Conservation (phyloP, 1,140 invertebrate species). For the Archegozetes longisetosus region DNA sequence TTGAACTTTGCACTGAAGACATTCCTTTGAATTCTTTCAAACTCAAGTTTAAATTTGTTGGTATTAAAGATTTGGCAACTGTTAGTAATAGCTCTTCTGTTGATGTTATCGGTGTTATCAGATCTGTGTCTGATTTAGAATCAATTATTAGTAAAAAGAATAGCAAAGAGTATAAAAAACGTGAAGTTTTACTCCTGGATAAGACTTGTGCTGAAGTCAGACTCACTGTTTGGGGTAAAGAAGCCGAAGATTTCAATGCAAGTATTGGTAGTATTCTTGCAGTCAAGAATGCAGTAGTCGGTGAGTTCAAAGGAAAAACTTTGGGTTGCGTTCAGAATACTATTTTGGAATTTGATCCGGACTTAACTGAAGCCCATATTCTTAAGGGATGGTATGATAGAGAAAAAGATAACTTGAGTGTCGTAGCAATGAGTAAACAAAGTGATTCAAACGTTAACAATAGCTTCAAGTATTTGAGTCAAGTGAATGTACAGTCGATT, state of each 20-base stretch:
- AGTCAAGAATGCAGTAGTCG: slow-evolving; percentile 55
- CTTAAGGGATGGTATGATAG: slow-evolving; percentile 79
- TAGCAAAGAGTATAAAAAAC: slow-evolving; percentile 68
- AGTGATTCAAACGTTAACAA: background rate
- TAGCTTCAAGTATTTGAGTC: slow-evolving; percentile 36
- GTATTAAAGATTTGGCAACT: slow-evolving; percentile 54
- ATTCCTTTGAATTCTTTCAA: slow-evolving; percentile 46
- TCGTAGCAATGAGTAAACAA: slow-evolving; percentile 37
- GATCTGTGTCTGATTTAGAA: slow-evolving; percentile 48
- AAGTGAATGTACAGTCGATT: slow-evolving; percentile 42
- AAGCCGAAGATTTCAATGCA: slow-evolving; percentile 66
- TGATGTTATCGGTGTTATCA: slow-evolving; percentile 86
- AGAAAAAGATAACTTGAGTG: slow-evolving; percentile 42
- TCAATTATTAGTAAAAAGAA: slow-evolving; percentile 51
- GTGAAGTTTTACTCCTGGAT: slow-evolving; percentile 76
- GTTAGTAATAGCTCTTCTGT: slow-evolving; percentile 26
- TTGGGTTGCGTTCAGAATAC: slow-evolving; percentile 14
- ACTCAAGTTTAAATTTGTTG: slow-evolving; percentile 63
- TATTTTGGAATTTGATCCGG: slow-evolving; percentile 59
- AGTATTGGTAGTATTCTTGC: slow-evolving; percentile 58
- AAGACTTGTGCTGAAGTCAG: slow-evolving; percentile 55
- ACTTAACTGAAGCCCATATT: slow-evolving; percentile 65
- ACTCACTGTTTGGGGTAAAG: slow-evolving; percentile 37
- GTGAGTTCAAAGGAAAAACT: slow-evolving; percentile 51
- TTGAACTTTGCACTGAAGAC: slow-evolving; percentile 47